Conservation (phyloP, 2,888 invertebrate species). For the Lasioglossum leucozonium region DNA sequence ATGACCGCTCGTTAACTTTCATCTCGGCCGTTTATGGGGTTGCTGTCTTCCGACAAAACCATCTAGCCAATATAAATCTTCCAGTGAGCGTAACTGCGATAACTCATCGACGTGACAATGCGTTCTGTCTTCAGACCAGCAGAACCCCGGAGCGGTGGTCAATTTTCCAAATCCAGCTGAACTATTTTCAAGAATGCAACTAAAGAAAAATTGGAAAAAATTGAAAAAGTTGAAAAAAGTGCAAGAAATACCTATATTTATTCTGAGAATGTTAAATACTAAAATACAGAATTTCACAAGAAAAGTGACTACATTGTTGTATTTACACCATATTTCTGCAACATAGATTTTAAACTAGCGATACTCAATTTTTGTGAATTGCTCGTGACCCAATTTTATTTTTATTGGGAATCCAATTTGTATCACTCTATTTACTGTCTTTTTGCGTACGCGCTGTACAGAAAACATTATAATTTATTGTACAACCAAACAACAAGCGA, state of each 20-base stretch:
- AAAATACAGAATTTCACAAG: background rate
- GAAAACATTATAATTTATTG: background rate
- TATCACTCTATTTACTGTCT: background rate
- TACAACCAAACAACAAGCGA: background rate
- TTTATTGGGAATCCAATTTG: background rate
- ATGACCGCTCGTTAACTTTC: slow-evolving; percentile 57
- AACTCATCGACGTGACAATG: background rate
- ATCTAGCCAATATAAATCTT: background rate
- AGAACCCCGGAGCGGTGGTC: background rate
- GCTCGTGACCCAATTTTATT: background rate
- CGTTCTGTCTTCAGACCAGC: background rate
- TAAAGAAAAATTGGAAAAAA: background rate
- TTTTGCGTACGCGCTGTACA: background rate
- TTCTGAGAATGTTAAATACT: background rate
- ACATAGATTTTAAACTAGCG: background rate
- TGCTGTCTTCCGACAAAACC: slow-evolving; percentile 44
- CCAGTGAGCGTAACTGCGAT: background rate
- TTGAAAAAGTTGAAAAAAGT: background rate
- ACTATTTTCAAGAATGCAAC: background rate
- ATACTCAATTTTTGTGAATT: background rate
- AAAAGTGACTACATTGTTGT: background rate
- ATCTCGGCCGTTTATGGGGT: slow-evolving; percentile 34
- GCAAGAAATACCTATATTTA: background rate
- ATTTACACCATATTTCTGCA: background rate
- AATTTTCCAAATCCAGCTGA: background rate